phyloP scores from a whole-genome alignment of 2,113 vertebrate genomes.

The Craseonycteris thonglongyai region DNA sequence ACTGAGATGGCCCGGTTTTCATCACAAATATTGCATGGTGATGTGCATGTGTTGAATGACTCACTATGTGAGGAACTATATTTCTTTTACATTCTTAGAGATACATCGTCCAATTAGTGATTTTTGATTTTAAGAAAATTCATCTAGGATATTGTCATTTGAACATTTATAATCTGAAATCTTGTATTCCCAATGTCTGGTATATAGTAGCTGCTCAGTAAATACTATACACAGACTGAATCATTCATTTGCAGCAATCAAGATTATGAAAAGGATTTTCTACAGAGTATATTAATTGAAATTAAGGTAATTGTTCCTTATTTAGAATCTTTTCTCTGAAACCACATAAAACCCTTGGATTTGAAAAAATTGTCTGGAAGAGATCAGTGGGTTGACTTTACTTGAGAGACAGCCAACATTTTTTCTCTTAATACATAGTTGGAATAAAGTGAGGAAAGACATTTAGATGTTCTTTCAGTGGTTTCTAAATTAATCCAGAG shows the following conservation, averaged over 20 bases:
- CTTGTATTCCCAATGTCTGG: background rate
- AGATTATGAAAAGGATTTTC: background rate
- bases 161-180: background rate
- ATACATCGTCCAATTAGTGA: background rate
- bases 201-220: background rate
- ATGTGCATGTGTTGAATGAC: background rate
- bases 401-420: constrained; percentile 20
- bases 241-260: background rate
- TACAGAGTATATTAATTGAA: background rate
- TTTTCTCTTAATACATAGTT: constrained; percentile 32
- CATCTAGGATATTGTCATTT: background rate
- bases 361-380: background rate
- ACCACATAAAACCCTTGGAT: background rate
- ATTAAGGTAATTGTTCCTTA: background rate
- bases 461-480: background rate
- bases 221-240: background rate
- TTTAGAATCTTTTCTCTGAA: constrained; percentile 19
- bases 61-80: background rate
- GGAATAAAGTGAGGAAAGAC: constrained; percentile 5
- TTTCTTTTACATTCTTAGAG: background rate
- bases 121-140: background rate
- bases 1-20: background rate
- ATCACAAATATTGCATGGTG: background rate
- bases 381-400: constrained; percentile 10
- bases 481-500: constrained; percentile 7